Evolutionary conservation across 2,888 invertebrate genomes (phyloP), one percentile per base, ranked within the genome.

Genomic region (Nowickia ferox): DNA sequence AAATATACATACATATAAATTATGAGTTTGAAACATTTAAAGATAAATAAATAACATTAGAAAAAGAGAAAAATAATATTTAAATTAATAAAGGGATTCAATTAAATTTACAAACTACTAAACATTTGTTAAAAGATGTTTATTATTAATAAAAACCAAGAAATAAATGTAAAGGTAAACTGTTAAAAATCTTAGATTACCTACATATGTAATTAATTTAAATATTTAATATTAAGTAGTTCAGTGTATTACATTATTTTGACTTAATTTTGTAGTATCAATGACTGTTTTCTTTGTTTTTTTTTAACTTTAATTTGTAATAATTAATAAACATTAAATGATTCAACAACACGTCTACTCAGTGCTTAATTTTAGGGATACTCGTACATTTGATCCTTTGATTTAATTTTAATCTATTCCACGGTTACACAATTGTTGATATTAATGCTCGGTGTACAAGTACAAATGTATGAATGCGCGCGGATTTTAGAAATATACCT

Each of bases 31-130:
- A 78, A 72, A 57, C 46, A 77, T 71, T 77, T 63, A 83, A 59
- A 38, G 51, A 72, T 59, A 84, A 84, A 61, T 84, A 84, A 84
- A 84, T 84, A 79, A 74, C 75, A 84, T 79, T 78, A 63, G 19
- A 44, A 74, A 48, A 66, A 68, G 30, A 74, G 38, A 19, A 42
- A 59, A n/a, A 65, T 22, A 40, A 19, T 40, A 55, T 13, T 65
- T 19, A 63, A 53, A 71, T n/a, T 44, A 63, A 57, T 61, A 63
- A 68, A 46, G 48, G 46, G 61, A 30, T 55, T 55, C 22, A 19
- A 38, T 75, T 53, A 22, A 53, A 65, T 22, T 22, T 55, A 79
- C 5, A 44, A 61, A 44, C 42, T 61, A 69, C 61, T 51, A n/a
- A 30, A 79, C 15, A 71, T 13, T 51, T 78, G 38, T 78, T 78